Evolutionary conservation across 2,113 vertebrate genomes (phyloP).

Genomic region (Rhea americana): DNA sequence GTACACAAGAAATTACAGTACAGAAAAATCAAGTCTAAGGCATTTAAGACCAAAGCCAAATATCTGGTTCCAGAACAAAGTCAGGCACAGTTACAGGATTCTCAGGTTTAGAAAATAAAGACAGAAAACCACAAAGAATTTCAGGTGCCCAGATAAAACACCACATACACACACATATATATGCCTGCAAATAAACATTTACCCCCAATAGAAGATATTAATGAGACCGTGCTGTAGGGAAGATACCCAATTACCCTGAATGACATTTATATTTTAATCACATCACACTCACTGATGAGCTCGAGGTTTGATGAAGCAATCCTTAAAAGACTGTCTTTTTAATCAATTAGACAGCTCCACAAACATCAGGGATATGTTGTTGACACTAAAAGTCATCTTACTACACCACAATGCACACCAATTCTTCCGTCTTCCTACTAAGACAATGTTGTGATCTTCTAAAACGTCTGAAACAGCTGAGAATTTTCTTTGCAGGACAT

Average conservation of each 20-base stretch:
- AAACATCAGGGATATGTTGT: background rate
- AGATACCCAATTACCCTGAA: slow-evolving; percentile 32
- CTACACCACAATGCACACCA: background rate
- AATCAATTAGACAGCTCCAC: slow-evolving; percentile 38
- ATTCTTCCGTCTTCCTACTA: background rate
- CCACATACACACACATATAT: background rate
- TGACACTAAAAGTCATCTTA: slow-evolving; percentile 5
- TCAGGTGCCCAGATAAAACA: background rate
- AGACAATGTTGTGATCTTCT: background rate
- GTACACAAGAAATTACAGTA: background rate
- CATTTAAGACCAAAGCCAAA: background rate
- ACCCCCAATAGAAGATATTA: slow-evolving; percentile 28
- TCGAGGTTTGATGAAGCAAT: slow-evolving; percentile 31
- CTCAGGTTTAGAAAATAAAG: background rate
- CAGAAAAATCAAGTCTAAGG: background rate
- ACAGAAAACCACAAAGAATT: background rate
- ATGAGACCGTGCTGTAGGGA: slow-evolving; percentile 21
- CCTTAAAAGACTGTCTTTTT: slow-evolving; percentile 29
- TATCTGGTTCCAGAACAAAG: background rate
- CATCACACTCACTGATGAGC: slow-evolving; percentile 32
- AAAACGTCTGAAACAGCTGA: background rate
- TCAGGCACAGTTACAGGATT: background rate
- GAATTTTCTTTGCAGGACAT: background rate
- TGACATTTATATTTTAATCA: slow-evolving; percentile 59
- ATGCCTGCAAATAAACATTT: slow-evolving; percentile 9